These are phyloP conservation scores for Alosa alosa DNA, from an alignment of 2,113 vertebrate genomes.

Conservation along the genomic window DNA sequence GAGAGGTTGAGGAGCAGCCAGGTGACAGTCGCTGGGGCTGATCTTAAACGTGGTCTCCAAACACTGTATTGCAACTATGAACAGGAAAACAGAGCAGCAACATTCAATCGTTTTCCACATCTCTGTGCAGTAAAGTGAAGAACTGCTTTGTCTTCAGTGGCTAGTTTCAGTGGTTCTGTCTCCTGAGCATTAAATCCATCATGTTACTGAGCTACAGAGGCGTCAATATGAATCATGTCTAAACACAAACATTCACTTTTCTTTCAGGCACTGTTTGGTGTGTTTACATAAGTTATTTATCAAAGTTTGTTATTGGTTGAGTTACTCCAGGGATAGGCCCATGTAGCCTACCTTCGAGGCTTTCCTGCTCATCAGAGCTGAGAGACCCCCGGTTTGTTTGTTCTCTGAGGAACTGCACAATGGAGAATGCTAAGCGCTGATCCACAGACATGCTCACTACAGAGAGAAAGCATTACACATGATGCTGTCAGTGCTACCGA, in stretches of 20 bases:
- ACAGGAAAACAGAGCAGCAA: not conserved
- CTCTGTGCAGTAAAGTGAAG: not conserved
- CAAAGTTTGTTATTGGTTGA: not conserved
- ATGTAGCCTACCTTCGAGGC: constrained; percentile 84
- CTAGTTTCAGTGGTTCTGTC: not conserved
- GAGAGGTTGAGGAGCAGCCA: constrained; percentile 83
- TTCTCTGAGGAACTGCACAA: constrained; percentile 94
- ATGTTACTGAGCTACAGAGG: not conserved
- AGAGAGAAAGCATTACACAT: constrained; percentile 14
- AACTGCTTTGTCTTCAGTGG: not conserved
- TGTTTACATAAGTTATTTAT: not conserved
- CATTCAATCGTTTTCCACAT: not conserved
- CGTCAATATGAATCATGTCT: too few relatives aligned
- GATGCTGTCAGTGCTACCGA: not conserved
- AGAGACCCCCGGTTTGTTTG: constrained; percentile 87
- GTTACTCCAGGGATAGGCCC: not conserved
- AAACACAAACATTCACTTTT: not conserved
- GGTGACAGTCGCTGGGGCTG: constrained; percentile 84
- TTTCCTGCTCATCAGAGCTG: constrained; percentile 94
- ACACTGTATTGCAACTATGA: constrained; percentile 92
- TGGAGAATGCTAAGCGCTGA: constrained; percentile 89
- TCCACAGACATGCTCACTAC: constrained; percentile 86
- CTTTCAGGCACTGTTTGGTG: not conserved
- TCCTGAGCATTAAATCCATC: not conserved
- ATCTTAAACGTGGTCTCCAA: constrained; percentile 97